These are phyloP conservation scores for Steinernema khuongi DNA, from an alignment of 1,140 invertebrate species.

Conservation along the genomic window DNA sequence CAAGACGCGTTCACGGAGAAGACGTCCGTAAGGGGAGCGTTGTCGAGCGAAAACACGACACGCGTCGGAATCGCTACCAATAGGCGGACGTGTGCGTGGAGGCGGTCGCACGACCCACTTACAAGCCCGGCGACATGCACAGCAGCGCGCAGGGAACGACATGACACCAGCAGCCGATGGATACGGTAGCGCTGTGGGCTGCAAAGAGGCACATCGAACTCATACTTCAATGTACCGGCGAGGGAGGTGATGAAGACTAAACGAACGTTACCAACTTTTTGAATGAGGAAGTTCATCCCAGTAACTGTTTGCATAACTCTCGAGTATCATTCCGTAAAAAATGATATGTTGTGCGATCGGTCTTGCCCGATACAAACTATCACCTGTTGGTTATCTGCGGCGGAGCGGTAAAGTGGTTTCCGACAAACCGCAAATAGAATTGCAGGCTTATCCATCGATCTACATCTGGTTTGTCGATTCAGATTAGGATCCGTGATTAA, in stretches of 20 bases:
- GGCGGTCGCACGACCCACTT: not conserved
- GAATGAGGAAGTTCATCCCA: too few relatives aligned
- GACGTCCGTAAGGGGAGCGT: not conserved
- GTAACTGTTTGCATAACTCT: not conserved
- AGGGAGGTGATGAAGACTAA: not conserved
- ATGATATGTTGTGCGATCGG: too few relatives aligned
- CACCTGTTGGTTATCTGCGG: not conserved
- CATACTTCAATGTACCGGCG: not conserved
- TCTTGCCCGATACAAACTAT: not conserved
- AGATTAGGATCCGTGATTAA: not conserved
- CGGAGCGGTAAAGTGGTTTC: slow-evolving; percentile 1
- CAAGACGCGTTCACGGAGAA: slow-evolving; percentile 10
- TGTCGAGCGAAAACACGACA: slow-evolving; percentile 1
- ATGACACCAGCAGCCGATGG: not conserved
- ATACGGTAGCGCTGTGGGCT: not conserved
- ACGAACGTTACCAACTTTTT: too few relatives aligned
- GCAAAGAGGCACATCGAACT: not conserved
- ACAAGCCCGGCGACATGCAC: not conserved
- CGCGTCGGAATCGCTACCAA: slow-evolving; percentile 12
- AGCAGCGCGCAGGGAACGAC: not conserved
- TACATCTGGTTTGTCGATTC: not conserved
- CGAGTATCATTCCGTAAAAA: too few relatives aligned
- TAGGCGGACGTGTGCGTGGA: slow-evolving; percentile 5
- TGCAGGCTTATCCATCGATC: slow-evolving; percentile 7
- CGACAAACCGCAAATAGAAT: slow-evolving; percentile 5